Base-by-base conservation (phyloP, 2,113 vertebrate genomes). In the Nothocercus julius region DNA sequence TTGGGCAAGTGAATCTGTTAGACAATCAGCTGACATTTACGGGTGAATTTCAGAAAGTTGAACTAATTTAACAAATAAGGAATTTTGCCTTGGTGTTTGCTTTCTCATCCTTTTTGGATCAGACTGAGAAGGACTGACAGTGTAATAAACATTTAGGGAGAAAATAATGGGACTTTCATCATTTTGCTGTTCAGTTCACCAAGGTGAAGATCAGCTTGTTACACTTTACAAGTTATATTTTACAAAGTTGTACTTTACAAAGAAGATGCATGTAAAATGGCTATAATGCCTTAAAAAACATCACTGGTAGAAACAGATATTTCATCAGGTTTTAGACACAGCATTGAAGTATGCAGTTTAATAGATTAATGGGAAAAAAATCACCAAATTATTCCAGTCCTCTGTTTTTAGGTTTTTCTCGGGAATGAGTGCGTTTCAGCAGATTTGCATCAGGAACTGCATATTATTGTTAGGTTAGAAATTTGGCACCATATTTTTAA, bases 31-130 rank as follows among this genome's bases (percentile, higher is more conserved):
- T 94, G 76, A 85, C 49, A 74, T 75, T 38, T 87, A 94, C 85
- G 63, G 63, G 44, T 92, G 75, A 87, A 87, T 92, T 97, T 96
- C 88, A 95, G 42, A 69, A 91, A 93, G 59, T 58, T 76, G 73
- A 92, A 90, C 68, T 72, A 63, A 88, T 67, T 67, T 76, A 77
- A 62, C 22, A 77, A 67, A 74, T 61, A 81, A 78, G 66, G 81
- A 54, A 58, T 64, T 83, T 89, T 68, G 80, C 32, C 30, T 70
- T 32, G 2, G 1, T 27, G 75, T 72, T 76, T 75, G 67, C 75
- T 87, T 96, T 68, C 59, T 90, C 82, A 49, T 83, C 73, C 82
- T 91, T 96, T 89, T 56, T 6, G 79, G 61, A 81, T 66, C 40
- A 69, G 44, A 75, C 42, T 85, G 82, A 66, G 62, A 85, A 93